These are phyloP conservation scores for Chaunax sp. DNA, from an alignment of 2,797 vertebrate genomes.

Conservation along the genomic window DNA sequence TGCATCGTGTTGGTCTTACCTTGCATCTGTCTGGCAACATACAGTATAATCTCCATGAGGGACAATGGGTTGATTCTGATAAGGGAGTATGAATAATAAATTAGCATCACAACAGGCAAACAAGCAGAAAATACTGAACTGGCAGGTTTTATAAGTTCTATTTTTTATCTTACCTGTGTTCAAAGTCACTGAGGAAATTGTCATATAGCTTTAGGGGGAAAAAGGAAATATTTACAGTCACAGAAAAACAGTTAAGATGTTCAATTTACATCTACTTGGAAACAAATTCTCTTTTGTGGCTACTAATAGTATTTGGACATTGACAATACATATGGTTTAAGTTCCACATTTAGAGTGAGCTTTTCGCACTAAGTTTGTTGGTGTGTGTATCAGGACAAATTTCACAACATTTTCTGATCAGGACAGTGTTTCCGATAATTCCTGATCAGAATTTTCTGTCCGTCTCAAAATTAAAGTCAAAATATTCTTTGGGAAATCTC, in stretches of 20 bases:
- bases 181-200: conserved; percentile 97
- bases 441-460: too few species aligned
- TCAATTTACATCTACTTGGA: background rate
- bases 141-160: background rate
- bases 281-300: background rate
- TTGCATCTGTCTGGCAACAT: conserved; percentile 93
- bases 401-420: background rate
- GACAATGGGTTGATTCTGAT: conserved; percentile 96
- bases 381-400: background rate
- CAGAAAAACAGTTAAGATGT: background rate
- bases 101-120: conserved; percentile 3
- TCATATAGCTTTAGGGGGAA: conserved; percentile 89
- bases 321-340: too few species aligned
- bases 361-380: too few species aligned
- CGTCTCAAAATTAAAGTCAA: too few species aligned
- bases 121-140: background rate
- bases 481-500: too few species aligned
- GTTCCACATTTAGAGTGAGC: too few species aligned
- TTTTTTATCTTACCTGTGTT: conserved; percentile 90
- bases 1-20: conserved; percentile 75
- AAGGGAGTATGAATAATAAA: background rate
- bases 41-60: conserved; percentile 95
- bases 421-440: too few species aligned
- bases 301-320: background rate
- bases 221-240: conserved; percentile 13